Base-by-base conservation (phyloP, 1,140 invertebrate species). In the Phymorhynchus buccinoides region DNA sequence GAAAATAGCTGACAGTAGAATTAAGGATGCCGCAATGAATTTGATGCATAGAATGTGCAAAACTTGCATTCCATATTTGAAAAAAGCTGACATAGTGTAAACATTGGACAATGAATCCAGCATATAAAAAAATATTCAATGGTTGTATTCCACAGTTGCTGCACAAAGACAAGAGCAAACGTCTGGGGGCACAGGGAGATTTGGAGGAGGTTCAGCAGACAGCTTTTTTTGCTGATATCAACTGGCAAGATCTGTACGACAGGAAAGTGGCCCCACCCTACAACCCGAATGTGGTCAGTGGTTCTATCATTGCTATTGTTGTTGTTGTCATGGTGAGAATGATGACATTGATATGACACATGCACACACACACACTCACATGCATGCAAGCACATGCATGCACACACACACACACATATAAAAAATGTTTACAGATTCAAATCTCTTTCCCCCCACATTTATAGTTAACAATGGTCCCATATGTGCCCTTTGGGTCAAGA, bases 151-250 rank as follows among this genome's bases (percentile, higher is more conserved):
- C 88, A 30, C 87, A 95, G 94, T 90, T 96, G 35, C 90, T 96
- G 52, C 94, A 95, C 88, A 95, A 96, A 89, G 93, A 95, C 80
- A 94, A 94, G 84, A 90, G 91, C 37, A 93, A 93, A 84, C 91
- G 95, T 52, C 90, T 95, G 37, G 95, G 95, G 35, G 93, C 93
- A 73, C 93, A 93, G 81, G 88, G 92, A 62, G 95, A 95, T 89
- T 94, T 94, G 44, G 92, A 94, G 30, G 95, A 95, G 85, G 93
- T 96, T n/a, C 94, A 94, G 88, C 88, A 85, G 7, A 95, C 96
- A 88, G 89, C 92, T 48, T 96, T 95, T 90, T 96, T 95, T 89
- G 89, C 91, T 42, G 88, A 92, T 41, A 94, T 96, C 18, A 93
- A 95, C 88, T 96, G 95, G 95, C 91, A 92, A 30, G 93, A 94